Evolutionary conservation across 2,888 invertebrate species (phyloP), one percentile per base, ranked within the genome.

Genomic region (Heliothis peltigera): DNA sequence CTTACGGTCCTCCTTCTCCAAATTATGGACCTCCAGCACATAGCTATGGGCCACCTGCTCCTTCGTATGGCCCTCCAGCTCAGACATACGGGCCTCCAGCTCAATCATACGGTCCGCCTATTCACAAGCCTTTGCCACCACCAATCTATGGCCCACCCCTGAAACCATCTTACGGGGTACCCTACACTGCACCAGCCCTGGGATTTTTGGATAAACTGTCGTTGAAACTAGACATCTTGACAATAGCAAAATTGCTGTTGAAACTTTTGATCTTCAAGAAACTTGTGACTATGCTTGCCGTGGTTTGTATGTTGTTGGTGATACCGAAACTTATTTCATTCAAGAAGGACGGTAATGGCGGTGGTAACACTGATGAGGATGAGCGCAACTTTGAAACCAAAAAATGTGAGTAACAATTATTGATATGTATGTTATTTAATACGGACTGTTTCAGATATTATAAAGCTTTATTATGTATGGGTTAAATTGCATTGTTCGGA

Each of bases 261-360:
- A 98, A 98, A 87, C 88, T 98, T 55, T 91, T 98, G 4, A 96
- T 98, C 78, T 97, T 98, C 87, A 98, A 98, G 90, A 97, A 98
- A 90, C 96, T 97, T 56, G 96, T 98, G 63, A 97, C 97, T 79
- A 97, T 98, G 90, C 96, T 98, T 46, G 97, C 97, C 0, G 95
- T 97, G 5, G 96, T 97, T 79, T 97, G 97, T 84, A 94, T 98
- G 84, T 89, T 98, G 77, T 90, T 98, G 56, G 97, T 98, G 84
- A 96, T 98, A 74, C 98, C 98, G 0, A 97, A 97, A 86, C 88
- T 97, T 21, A 95, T 96, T 64, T 89, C 89, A 47, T 93, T 94
- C 74, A 95, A 95, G 77, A 94, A 94, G 79, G 91, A 89, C 49
- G 86, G 85, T 19, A 32, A 42, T 12, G 86, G 85, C 55, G 60